These are phyloP conservation scores for Hedya salicella DNA, from an alignment of 2,888 invertebrate species.

Conservation along the genomic window DNA sequence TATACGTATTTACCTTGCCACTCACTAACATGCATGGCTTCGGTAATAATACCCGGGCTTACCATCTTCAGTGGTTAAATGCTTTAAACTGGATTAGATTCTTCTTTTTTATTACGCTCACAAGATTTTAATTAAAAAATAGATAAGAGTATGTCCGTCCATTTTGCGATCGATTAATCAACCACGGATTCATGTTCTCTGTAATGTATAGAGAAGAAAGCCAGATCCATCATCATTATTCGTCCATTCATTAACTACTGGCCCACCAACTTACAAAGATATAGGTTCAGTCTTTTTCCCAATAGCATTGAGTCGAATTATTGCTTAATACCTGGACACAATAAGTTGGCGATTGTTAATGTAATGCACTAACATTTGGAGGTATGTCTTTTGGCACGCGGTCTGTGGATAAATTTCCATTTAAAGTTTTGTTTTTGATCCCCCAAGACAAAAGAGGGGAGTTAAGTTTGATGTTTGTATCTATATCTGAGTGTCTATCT, in stretches of 20 bases:
- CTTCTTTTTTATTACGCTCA: too few species aligned
- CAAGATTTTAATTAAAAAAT: too few species aligned
- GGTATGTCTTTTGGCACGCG: constrained; percentile 11
- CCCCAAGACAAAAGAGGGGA: too few species aligned
- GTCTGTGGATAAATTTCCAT: constrained; percentile 18
- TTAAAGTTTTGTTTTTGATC: not conserved
- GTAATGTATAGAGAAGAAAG: constrained; percentile 12
- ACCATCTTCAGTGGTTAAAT: too few species aligned
- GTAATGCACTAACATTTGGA: constrained; percentile 32
- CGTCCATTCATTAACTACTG: constrained; percentile 14
- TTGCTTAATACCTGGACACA: not conserved
- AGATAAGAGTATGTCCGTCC: too few species aligned
- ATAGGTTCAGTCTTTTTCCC: not conserved
- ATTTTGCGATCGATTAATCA: too few species aligned
- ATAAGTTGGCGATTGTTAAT: not conserved
- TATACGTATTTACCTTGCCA: too few species aligned
- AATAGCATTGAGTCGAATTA: not conserved
- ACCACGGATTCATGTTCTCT: constrained; percentile 6
- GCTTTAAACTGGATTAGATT: too few species aligned
- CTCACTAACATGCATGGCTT: too few species aligned
- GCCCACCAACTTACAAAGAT: constrained; percentile 6
- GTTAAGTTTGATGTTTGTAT: too few species aligned
- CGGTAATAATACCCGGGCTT: too few species aligned
- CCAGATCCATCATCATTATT: constrained; percentile 26
- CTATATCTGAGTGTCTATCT: too few species aligned